phyloP scores from a whole-genome alignment of 2,797 vertebrate genomes.

The Alauda arvensis region DNA sequence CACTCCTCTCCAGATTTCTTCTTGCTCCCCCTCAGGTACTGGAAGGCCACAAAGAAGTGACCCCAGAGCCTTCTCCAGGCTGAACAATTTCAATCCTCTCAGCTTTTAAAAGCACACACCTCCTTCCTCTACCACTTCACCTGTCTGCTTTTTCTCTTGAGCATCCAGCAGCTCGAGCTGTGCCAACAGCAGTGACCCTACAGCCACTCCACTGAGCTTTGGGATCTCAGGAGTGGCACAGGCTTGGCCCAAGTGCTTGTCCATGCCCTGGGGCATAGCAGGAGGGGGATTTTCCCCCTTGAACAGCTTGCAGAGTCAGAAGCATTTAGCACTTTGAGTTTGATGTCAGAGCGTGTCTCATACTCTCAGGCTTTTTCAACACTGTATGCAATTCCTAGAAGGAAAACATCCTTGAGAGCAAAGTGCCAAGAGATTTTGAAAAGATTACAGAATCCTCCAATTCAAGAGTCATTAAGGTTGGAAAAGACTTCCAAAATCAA shows the following conservation, averaged over 20 bases:
- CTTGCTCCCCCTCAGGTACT: not conserved
- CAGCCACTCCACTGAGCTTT: not conserved
- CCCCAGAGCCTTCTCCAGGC: not conserved
- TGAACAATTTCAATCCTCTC: not conserved
- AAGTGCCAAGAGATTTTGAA: not conserved
- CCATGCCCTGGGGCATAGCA: not conserved
- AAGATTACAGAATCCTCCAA: not conserved
- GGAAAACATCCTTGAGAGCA: not conserved
- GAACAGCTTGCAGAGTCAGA: not conserved
- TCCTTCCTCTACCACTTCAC: not conserved
- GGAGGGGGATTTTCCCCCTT: not conserved
- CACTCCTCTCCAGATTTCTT: not conserved
- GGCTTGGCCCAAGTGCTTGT: not conserved
- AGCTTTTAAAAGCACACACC: not conserved
- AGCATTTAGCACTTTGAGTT: not conserved
- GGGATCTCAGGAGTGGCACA: not conserved
- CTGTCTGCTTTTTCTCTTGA: not conserved
- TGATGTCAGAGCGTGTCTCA: not conserved
- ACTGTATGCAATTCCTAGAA: not conserved
- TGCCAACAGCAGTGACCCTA: not conserved
- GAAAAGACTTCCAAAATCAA: not conserved
- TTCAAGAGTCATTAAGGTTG: not conserved
- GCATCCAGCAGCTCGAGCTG: not conserved
- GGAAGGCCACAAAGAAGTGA: accelerated
- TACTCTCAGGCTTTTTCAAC: not conserved